A percentile compares a stretch with the other conserved stretches of the same genome.
These are phyloP conservation scores for Meleagris gallopavo DNA, from an alignment of 2,113 vertebrate genomes.

Conservation along the genomic window DNA sequence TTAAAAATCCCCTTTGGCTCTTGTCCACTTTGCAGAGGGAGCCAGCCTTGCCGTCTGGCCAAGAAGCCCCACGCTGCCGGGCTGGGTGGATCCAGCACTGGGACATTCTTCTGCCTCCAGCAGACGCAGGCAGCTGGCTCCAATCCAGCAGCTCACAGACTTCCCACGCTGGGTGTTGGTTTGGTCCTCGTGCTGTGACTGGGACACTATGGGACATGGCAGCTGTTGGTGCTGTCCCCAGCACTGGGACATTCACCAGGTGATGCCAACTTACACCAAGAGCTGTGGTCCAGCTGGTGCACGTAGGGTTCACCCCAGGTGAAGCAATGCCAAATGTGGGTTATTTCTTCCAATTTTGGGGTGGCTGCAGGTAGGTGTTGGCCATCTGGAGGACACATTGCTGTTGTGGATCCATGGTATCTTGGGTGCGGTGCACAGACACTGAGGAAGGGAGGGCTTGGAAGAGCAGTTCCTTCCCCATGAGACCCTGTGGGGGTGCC, in stretches of 20 bases:
- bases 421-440: neutral
- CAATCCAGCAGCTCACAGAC: neutral
- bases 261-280: neutral
- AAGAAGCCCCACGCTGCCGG: conserved; percentile 33
- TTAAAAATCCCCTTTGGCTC: conserved; percentile 75
- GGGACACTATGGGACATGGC: rapidly evolving
- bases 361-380: neutral
- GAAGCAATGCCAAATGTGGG: neutral
- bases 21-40: conserved; percentile 58
- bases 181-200: rapidly evolving
- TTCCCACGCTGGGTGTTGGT: neutral
- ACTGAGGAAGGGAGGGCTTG: neutral
- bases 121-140: neutral
- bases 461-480: neutral
- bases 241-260: rapidly evolving
- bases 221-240: neutral
- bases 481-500: neutral
- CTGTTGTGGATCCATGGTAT: neutral
- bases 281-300: rapidly evolving
- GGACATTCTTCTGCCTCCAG: neutral
- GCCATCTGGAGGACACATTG: neutral
- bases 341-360: neutral
- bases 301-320: rapidly evolving
- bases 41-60: conserved; percentile 69
- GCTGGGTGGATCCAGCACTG: conserved; percentile 19